These are phyloP conservation scores for Oncorhynchus masou DNA, from an alignment of 2,113 vertebrate genomes.

Conservation along the genomic window DNA sequence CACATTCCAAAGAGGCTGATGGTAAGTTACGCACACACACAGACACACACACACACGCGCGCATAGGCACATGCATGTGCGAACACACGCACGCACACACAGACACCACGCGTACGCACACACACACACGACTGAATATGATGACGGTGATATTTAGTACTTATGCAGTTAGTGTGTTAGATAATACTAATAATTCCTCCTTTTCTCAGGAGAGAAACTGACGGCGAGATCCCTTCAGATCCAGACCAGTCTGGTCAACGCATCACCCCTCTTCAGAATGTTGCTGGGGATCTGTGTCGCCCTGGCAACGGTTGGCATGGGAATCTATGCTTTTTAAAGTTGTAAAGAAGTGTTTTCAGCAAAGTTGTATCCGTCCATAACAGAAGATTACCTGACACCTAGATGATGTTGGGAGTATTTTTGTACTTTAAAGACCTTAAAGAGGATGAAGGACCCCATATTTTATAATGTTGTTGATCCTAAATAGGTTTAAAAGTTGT, in stretches of 20 bases:
- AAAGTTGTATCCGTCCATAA: neutral
- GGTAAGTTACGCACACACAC: conserved; percentile 26
- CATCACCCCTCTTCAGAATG: conserved; percentile 49
- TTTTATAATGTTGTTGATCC: conserved; percentile 5
- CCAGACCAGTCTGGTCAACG: neutral
- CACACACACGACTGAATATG: neutral
- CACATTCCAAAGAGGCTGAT: conserved; percentile 17
- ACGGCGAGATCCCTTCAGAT: conserved; percentile 6
- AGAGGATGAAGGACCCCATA: neutral
- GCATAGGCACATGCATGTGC: neutral
- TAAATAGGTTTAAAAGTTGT: neutral
- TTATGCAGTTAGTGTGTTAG: neutral
- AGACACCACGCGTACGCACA: neutral
- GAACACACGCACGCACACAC: neutral
- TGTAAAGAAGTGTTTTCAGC: conserved; percentile 34
- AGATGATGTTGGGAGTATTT: neutral
- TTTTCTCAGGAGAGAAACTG: conserved; percentile 19
- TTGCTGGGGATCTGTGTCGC: conserved; percentile 65
- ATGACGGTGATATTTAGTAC: neutral
- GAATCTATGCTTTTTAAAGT: conserved; percentile 62
- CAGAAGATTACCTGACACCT: neutral
- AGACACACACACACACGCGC: neutral
- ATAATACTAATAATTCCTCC: neutral
- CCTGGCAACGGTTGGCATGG: conserved; percentile 64
- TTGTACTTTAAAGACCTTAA: neutral